A percentile compares a stretch with the other conserved stretches of the same genome.
Evolutionary conservation across 2,888 invertebrate genomes (phyloP).

Genomic region (Melipona bicolor): DNA sequence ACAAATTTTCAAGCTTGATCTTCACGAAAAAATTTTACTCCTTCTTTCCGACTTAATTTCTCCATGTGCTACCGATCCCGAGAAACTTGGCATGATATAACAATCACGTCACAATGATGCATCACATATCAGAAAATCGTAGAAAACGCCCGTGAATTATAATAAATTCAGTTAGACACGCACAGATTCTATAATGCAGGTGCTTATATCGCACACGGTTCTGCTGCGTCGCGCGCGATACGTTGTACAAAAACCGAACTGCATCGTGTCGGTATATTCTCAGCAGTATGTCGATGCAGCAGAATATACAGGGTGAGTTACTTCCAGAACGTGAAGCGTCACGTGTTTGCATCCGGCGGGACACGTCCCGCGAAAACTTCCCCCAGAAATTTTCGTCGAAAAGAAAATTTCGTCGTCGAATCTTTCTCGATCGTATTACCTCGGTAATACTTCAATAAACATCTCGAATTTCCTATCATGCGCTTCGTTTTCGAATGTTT

Average conservation of each 20-base stretch:
- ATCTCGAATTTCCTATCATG: background rate
- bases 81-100: too few relatives aligned
- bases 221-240: conserved; percentile 30
- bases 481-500: background rate
- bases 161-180: conserved; percentile 29
- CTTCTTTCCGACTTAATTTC: too few relatives aligned
- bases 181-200: conserved; percentile 36
- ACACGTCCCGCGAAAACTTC: conserved; percentile 19
- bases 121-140: background rate
- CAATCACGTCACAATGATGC: too few relatives aligned
- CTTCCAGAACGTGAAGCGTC: conserved; percentile 42
- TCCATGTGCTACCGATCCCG: too few relatives aligned
- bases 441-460: conserved; percentile 7
- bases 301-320: conserved; percentile 43
- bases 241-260: conserved; percentile 57
- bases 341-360: conserved; percentile 38
- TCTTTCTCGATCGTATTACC: background rate
- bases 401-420: conserved; percentile 6
- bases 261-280: conserved; percentile 56
- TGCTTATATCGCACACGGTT: conserved; percentile 27
- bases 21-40: too few relatives aligned
- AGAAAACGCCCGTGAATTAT: background rate
- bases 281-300: conserved; percentile 55
- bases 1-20: too few relatives aligned
- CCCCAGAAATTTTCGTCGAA: conserved; percentile 27